A percentile compares a stretch with the other conserved stretches of the same genome.
Evolutionary conservation across 2,888 invertebrate species (phyloP).

Genomic region (Acronicta psi): DNA sequence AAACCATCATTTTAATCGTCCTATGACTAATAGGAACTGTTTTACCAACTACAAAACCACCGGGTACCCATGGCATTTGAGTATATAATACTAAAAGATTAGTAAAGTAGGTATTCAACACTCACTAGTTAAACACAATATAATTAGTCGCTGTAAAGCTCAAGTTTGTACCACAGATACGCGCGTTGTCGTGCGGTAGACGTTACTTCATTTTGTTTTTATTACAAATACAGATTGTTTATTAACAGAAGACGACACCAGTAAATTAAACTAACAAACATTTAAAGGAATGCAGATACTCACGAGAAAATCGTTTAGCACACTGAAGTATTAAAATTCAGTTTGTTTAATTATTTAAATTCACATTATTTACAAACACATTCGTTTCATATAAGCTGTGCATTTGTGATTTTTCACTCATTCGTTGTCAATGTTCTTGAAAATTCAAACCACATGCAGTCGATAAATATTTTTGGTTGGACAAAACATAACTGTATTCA

Average conservation of each 20-base stretch:
- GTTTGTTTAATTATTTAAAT: constrained; percentile 4
- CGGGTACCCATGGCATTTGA: too few relatives aligned
- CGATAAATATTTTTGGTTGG: neutral
- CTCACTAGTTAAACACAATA: too few relatives aligned
- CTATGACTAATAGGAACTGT: too few relatives aligned
- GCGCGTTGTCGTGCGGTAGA: neutral
- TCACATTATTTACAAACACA: constrained; percentile 17
- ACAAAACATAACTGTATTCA: neutral
- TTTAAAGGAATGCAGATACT: neutral
- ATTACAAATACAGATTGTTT: neutral
- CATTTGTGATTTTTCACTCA: neutral
- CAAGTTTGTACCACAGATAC: too few relatives aligned
- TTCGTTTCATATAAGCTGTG: constrained; percentile 6
- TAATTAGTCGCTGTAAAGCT: too few relatives aligned
- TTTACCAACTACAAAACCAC: too few relatives aligned
- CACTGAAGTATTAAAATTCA: neutral
- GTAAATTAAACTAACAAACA: neutral
- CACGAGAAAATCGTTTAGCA: neutral
- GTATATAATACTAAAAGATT: too few relatives aligned
- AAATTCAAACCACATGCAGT: too few relatives aligned
- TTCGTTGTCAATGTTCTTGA: neutral
- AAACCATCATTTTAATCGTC: too few relatives aligned
- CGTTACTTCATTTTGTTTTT: neutral
- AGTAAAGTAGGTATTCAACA: too few relatives aligned
- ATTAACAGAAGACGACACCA: too few relatives aligned